Conservation (phyloP, 2,888 invertebrate species). For the Erebia palarica region DNA sequence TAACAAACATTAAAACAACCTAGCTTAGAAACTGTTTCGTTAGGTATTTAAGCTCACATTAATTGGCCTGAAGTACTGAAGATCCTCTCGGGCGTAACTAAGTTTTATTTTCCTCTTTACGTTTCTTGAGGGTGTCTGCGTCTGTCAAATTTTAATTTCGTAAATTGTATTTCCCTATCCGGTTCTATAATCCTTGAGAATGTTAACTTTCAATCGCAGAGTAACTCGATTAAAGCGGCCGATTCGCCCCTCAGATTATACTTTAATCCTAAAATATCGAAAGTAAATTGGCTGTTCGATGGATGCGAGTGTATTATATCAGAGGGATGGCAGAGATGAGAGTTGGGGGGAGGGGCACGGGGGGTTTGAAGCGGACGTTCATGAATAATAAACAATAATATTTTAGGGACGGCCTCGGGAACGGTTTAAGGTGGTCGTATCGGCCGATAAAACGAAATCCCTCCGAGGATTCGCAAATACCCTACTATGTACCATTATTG, state of each 20-base stretch:
- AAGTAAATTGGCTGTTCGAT: conserved; percentile 23
- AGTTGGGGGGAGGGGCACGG: neutral
- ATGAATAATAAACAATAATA: conserved; percentile 37
- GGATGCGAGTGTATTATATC: conserved; percentile 4
- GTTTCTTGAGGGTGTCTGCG: too few relatives aligned
- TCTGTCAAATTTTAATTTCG: too few relatives aligned
- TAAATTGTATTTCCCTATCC: too few relatives aligned
- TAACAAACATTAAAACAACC: too few relatives aligned
- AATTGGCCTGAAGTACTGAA: too few relatives aligned
- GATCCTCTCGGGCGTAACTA: too few relatives aligned
- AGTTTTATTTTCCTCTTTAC: too few relatives aligned
- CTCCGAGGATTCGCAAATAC: conserved; percentile 6
- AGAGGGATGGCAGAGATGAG: neutral
- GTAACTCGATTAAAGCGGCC: neutral
- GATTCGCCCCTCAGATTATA: neutral
- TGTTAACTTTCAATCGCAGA: neutral
- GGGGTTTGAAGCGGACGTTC: conserved; percentile 14
- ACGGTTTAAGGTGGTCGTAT: conserved; percentile 30
- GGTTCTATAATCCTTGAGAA: too few relatives aligned
- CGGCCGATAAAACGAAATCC: conserved; percentile 27
- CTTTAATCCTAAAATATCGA: neutral
- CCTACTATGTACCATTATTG: conserved; percentile 3
- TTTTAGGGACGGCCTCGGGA: conserved; percentile 32
- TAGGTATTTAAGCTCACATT: too few relatives aligned
- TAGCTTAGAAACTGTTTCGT: too few relatives aligned